Evolutionary conservation across 2,113 vertebrate species (phyloP).

Genomic region (Ailuropoda melanoleuca): DNA sequence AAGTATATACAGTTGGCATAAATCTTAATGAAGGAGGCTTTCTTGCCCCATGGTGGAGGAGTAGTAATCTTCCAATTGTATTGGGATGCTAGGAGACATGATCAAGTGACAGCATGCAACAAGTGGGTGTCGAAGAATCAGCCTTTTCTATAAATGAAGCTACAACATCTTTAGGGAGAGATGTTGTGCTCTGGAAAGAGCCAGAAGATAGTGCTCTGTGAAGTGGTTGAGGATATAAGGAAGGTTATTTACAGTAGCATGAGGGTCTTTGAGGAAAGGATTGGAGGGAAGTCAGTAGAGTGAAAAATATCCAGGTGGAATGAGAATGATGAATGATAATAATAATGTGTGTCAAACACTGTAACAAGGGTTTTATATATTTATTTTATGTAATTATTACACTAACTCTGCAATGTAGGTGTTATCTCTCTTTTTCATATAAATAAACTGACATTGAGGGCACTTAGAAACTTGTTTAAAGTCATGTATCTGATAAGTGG

Average conservation of each 20-base stretch:
- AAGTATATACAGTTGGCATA: neutral
- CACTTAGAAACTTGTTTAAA: neutral
- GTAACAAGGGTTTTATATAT: neutral
- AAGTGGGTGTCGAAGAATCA: neutral
- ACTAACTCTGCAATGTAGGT: neutral
- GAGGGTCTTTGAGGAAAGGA: neutral
- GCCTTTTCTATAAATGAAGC: neutral
- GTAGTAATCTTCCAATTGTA: neutral
- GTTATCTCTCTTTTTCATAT: neutral
- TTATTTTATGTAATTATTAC: neutral
- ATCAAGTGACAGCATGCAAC: neutral
- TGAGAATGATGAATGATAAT: neutral
- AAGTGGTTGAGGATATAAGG: neutral
- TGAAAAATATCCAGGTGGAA: slow-evolving; percentile 24
- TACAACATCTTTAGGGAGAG: neutral
- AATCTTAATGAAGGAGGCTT: neutral
- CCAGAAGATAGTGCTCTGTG: neutral
- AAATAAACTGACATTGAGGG: neutral
- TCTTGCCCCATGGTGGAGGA: neutral
- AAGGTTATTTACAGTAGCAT: neutral
- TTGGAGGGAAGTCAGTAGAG: neutral
- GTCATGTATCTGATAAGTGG: neutral
- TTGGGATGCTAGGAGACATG: neutral
- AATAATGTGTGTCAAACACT: neutral
- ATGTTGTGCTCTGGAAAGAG: neutral